Percentiles rank a stretch among this genome's conserved stretches.
phyloP scores from a whole-genome alignment of 2,113 vertebrate species.

The Agelaius tricolor region DNA sequence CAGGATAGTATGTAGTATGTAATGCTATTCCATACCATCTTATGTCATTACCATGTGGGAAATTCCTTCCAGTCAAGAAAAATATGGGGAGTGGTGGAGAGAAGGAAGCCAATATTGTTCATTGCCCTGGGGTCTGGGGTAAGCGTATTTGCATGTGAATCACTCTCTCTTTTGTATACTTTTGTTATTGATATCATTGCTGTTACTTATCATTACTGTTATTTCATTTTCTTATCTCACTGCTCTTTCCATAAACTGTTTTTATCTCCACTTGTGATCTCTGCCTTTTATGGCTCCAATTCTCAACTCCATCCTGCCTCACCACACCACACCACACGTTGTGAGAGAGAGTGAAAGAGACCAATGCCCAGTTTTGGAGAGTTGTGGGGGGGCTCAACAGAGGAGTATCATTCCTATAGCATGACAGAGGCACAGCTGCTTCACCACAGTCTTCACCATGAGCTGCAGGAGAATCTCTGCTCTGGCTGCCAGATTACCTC shows the following conservation, averaged over 20 bases:
- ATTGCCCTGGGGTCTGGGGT: fast-evolving
- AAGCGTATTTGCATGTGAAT: not conserved
- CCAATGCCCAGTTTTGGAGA: not conserved
- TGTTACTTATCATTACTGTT: not conserved
- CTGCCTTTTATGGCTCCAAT: not conserved
- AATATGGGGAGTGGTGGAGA: fast-evolving
- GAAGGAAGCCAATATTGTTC: not conserved
- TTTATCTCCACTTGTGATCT: not conserved
- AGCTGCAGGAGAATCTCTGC: not conserved
- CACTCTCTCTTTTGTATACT: not conserved
- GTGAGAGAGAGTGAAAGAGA: not conserved
- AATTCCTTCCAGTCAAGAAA: not conserved
- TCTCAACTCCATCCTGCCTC: not conserved
- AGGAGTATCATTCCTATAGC: not conserved
- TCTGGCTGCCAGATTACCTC: not conserved
- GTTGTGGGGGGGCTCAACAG: fast-evolving
- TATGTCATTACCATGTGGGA: not conserved
- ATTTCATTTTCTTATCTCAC: not conserved
- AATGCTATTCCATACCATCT: not conserved
- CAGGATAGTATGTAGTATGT: not conserved
- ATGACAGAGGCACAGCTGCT: fast-evolving
- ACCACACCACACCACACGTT: not conserved
- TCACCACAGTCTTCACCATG: not conserved
- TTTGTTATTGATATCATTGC: not conserved
- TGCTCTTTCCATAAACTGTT: not conserved